Conservation (phyloP, 2,113 vertebrate genomes). For the Oceanites oceanicus region DNA sequence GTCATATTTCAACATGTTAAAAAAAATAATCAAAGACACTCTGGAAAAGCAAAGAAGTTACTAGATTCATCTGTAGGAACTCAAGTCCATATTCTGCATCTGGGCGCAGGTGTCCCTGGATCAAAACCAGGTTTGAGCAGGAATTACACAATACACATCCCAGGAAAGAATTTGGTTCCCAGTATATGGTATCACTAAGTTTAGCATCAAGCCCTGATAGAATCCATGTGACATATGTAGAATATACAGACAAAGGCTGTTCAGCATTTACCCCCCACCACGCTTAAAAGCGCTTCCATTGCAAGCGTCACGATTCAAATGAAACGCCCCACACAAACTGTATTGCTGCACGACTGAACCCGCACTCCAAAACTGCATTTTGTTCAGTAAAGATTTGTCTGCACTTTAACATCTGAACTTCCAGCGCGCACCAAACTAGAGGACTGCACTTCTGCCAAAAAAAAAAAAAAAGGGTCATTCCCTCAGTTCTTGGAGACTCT, state of each 20-base stretch:
- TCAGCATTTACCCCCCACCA: background rate
- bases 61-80: background rate
- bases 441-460: background rate
- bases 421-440: background rate
- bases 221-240: background rate
- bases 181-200: background rate
- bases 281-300: background rate
- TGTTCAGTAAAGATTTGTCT: background rate
- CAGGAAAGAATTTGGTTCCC: conserved; percentile 48
- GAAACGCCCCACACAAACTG: background rate
- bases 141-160: background rate
- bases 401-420: background rate
- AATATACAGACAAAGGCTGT: conserved; percentile 14
- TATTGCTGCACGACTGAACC: background rate
- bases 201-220: conserved; percentile 50
- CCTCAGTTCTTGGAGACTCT: background rate
- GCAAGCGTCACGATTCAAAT: background rate
- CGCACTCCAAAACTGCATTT: background rate
- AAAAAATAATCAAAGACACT: conserved; percentile 16
- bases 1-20: background rate
- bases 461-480: background rate
- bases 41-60: conserved; percentile 34
- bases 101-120: background rate
- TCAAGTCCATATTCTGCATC: conserved; percentile 32
- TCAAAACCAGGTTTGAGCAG: conserved; percentile 31